Conservation (phyloP, 2,113 vertebrate species). For the Promerops cafer region DNA sequence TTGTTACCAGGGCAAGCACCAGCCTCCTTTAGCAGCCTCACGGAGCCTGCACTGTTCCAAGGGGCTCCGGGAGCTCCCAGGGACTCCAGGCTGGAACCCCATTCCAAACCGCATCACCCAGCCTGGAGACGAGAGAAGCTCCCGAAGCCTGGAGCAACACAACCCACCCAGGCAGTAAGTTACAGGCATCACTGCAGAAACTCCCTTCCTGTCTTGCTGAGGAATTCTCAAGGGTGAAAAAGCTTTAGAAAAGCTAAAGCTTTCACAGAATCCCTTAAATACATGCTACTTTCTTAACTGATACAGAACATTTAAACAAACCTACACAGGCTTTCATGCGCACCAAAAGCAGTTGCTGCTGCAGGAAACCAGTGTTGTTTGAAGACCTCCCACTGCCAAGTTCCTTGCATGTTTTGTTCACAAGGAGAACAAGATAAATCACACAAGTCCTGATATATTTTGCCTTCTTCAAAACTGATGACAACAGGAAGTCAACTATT, state of each 20-base stretch:
- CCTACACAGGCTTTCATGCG: not conserved
- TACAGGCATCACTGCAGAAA: not conserved
- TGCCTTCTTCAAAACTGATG: not conserved
- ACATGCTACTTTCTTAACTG: not conserved
- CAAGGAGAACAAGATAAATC: not conserved
- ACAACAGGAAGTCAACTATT: not conserved
- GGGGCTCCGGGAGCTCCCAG: not conserved
- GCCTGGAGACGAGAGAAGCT: not conserved
- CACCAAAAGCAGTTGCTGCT: not conserved
- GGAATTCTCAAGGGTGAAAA: not conserved
- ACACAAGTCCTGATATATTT: not conserved
- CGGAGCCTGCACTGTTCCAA: not conserved
- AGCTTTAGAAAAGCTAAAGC: not conserved
- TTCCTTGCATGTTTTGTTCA: not conserved
- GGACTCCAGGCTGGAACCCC: not conserved
- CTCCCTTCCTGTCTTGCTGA: not conserved
- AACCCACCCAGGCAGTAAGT: not conserved
- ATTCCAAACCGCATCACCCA: not conserved
- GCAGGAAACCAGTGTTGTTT: not conserved
- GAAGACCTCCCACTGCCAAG: not conserved
- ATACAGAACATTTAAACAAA: not conserved
- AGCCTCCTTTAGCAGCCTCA: not conserved
- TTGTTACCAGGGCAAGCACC: not conserved
- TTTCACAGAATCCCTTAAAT: not conserved
- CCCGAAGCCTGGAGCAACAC: not conserved